Evolutionary conservation across 1,140 invertebrate species (phyloP).

Genomic region (Phymorhynchus buccinoides): DNA sequence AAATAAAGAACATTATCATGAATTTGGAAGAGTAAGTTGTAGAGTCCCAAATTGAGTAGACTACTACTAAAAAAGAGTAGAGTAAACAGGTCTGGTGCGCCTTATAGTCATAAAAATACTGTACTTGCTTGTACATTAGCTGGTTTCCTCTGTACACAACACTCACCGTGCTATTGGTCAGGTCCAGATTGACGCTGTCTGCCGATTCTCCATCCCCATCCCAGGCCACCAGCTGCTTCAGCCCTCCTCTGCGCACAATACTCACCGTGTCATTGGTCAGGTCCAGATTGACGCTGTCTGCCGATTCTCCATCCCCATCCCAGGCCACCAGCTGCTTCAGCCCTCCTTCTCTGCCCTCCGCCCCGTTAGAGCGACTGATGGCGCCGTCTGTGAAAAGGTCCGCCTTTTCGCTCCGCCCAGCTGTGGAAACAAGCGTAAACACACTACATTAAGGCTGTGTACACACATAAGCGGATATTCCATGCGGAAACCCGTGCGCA

Average conservation of each 20-base stretch:
- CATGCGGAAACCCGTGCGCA: too few relatives aligned
- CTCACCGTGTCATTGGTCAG: not conserved
- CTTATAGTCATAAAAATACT: too few relatives aligned
- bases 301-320: conserved; percentile 78
- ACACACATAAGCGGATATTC: too few relatives aligned
- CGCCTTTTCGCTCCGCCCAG: conserved; percentile 51
- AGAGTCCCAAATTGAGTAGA: too few relatives aligned
- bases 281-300: conserved; percentile 39
- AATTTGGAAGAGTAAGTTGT: too few relatives aligned
- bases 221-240: conserved; percentile 87
- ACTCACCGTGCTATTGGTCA: not conserved
- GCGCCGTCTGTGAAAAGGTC: conserved; percentile 83
- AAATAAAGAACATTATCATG: too few relatives aligned
- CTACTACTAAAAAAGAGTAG: too few relatives aligned
- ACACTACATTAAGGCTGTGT: too few relatives aligned
- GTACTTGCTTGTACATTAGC: too few relatives aligned
- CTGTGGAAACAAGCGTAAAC: too few relatives aligned
- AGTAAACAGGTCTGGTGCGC: too few relatives aligned
- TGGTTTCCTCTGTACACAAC: not conserved
- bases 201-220: conserved; percentile 77
- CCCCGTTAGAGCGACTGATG: conserved; percentile 78
- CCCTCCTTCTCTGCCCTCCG: conserved; percentile 79
- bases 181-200: conserved; percentile 33
- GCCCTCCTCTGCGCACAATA: conserved; percentile 59
- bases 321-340: conserved; percentile 88